phyloP scores from a whole-genome alignment of 2,888 invertebrate genomes.

The Agrilus cyanescens region DNA sequence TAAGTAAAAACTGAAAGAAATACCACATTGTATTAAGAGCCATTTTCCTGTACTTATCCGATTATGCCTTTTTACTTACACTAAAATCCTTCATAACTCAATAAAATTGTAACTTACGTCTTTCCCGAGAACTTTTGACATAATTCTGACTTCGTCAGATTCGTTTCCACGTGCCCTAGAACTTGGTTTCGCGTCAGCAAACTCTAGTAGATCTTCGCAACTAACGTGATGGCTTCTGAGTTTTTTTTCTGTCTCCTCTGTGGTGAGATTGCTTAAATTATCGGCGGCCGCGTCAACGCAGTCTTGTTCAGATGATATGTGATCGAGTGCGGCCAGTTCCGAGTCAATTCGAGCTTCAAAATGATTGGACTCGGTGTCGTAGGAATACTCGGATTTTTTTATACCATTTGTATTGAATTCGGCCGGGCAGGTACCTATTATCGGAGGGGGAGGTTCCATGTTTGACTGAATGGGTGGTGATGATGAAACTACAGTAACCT shows the following conservation, averaged over 20 bases:
- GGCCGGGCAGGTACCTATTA: slow-evolving; percentile 19
- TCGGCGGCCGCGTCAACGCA: slow-evolving; percentile 26
- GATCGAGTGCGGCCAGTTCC: slow-evolving; percentile 47
- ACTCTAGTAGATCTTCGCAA: slow-evolving; percentile 82
- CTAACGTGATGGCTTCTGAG: slow-evolving; percentile 65
- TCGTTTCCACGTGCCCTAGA: slow-evolving; percentile 74
- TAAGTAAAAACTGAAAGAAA: too few relatives aligned
- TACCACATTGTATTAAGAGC: too few relatives aligned
- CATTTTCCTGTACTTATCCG: too few relatives aligned
- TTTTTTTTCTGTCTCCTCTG: slow-evolving; percentile 10
- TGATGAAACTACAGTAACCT: background rate
- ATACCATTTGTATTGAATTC: slow-evolving; percentile 14
- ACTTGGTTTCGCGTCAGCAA: slow-evolving; percentile 72
- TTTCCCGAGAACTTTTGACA: slow-evolving; percentile 75
- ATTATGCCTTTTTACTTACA: too few relatives aligned
- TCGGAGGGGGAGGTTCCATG: slow-evolving; percentile 12
- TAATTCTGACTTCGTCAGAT: slow-evolving; percentile 84
- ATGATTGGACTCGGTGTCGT: slow-evolving; percentile 35
- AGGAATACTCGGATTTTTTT: slow-evolving; percentile 15
- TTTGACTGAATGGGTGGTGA: slow-evolving; percentile 10
- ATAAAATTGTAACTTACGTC: slow-evolving; percentile 41
- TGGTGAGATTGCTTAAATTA: slow-evolving; percentile 11
- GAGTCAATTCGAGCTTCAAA: slow-evolving; percentile 52
- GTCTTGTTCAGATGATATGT: slow-evolving; percentile 32
- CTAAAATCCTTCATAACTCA: too few relatives aligned